Percentiles rank a stretch among this genome's conserved stretches.
Conservation (phyloP, 1,140 invertebrate species). For the Eumaeus atala region DNA sequence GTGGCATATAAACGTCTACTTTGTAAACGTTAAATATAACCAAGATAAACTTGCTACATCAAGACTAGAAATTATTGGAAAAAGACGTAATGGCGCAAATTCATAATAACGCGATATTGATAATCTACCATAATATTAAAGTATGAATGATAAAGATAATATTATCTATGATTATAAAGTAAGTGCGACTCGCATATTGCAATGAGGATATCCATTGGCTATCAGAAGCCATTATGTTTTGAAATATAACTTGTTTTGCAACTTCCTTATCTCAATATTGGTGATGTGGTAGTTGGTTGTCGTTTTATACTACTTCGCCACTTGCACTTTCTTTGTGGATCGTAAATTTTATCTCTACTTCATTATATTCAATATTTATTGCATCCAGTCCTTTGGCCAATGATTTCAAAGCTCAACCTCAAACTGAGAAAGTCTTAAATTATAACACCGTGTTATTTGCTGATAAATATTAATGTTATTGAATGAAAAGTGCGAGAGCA, state of each 20-base stretch:
- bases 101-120: constrained; percentile 5
- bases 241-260: constrained; percentile 21
- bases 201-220: constrained; percentile 8
- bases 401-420: not conserved
- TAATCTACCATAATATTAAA: constrained; percentile 1
- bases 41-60: not conserved
- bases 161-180: constrained; percentile 11
- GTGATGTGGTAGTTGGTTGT: constrained; percentile 15
- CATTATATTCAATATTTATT: constrained; percentile 18
- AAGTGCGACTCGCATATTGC: constrained; percentile 7
- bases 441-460: not conserved
- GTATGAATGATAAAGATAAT: constrained; percentile 9
- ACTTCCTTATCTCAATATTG: constrained; percentile 21
- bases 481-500: too few species aligned
- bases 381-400: not conserved
- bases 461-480: not conserved
- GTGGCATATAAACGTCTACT: too few species aligned
- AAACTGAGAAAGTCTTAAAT: constrained; percentile 6
- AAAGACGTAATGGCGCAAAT: not conserved
- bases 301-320: constrained; percentile 17
- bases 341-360: constrained; percentile 14
- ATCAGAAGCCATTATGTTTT: constrained; percentile 22
- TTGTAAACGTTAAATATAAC: too few species aligned
- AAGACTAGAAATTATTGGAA: constrained; percentile 3
- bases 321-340: constrained; percentile 25